These are phyloP conservation scores for Gymnarchus niloticus DNA, from an alignment of 2,113 vertebrate species.

Conservation along the genomic window DNA sequence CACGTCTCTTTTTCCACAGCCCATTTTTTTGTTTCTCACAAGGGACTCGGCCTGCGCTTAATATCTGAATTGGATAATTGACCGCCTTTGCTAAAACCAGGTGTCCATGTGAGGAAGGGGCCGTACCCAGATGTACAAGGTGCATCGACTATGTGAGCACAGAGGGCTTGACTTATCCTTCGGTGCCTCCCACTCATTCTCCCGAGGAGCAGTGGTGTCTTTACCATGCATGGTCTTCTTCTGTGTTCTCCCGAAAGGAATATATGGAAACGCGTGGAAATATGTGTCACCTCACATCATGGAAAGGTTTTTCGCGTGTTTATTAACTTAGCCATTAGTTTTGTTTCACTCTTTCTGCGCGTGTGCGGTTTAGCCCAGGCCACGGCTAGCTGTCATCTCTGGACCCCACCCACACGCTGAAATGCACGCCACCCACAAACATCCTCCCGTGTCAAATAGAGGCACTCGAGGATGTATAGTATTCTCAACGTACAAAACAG, in stretches of 20 bases:
- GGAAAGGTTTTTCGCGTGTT: neutral
- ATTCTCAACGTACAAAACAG: slow-evolving; percentile 29
- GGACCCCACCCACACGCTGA: slow-evolving; percentile 23
- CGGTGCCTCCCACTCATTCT: no score
- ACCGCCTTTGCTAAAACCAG: neutral
- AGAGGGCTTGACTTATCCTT: neutral
- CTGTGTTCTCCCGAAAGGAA: neutral
- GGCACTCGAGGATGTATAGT: slow-evolving; percentile 26
- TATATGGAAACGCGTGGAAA: neutral
- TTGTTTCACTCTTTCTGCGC: neutral
- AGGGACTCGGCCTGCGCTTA: neutral
- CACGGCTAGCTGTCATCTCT: slow-evolving; percentile 28
- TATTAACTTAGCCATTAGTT: neutral
- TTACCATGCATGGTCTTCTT: neutral
- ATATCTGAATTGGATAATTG: neutral
- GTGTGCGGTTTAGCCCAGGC: neutral
- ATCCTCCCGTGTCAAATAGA: slow-evolving; percentile 27
- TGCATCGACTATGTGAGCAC: neutral
- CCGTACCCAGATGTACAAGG: neutral
- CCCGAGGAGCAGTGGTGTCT: neutral
- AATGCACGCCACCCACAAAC: slow-evolving; percentile 10
- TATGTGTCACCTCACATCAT: neutral
- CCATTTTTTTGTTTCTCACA: neutral
- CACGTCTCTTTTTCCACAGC: neutral
- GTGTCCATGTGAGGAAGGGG: neutral